Conservation (phyloP, 2,113 vertebrate genomes). For the Bolborhynchus lineola region DNA sequence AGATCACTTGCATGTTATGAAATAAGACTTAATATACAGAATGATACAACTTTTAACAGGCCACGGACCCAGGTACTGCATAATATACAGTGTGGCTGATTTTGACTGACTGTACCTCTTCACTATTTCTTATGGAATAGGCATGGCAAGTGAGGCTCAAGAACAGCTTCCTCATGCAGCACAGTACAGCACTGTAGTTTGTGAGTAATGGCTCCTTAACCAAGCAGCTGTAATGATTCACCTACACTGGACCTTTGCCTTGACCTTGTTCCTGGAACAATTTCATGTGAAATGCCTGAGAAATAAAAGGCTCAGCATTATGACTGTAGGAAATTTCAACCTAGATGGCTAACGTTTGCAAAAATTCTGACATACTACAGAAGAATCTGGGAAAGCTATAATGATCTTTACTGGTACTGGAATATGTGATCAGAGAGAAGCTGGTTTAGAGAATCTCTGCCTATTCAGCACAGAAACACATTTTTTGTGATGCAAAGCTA, state of each 20-base stretch:
- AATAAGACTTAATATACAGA: neutral
- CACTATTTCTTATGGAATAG: accelerated
- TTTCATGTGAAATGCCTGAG: neutral
- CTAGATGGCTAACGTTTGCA: neutral
- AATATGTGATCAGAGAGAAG: neutral
- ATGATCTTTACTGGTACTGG: neutral
- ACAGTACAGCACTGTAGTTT: neutral
- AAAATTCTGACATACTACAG: neutral
- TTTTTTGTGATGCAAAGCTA: neutral
- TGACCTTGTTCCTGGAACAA: neutral
- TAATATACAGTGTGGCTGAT: accelerated
- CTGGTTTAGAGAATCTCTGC: neutral
- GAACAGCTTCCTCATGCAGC: neutral
- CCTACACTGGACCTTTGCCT: neutral
- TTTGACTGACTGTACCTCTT: neutral
- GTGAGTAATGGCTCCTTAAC: neutral
- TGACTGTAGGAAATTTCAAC: neutral
- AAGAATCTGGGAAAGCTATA: neutral
- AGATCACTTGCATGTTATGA: neutral
- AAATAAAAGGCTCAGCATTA: neutral
- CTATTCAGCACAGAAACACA: neutral
- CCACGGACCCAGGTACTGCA: neutral
- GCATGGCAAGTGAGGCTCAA: accelerated
- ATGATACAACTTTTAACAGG: neutral
- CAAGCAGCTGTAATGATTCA: neutral